These are phyloP conservation scores for Conus betulinus DNA, from an alignment of 1,140 invertebrate species.

Conservation along the genomic window DNA sequence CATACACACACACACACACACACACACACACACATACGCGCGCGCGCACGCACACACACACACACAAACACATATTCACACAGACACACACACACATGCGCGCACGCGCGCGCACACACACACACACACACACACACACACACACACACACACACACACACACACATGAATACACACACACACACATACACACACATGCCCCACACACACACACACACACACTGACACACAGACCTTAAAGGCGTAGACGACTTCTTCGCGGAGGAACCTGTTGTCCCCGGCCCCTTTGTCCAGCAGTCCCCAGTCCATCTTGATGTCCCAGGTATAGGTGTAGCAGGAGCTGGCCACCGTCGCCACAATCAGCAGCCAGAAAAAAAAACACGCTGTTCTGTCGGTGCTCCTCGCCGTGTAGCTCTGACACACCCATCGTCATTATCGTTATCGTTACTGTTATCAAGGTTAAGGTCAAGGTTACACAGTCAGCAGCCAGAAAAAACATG, in stretches of 20 bases:
- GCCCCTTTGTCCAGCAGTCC: constrained; percentile 93
- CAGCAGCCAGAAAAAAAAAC: constrained; percentile 75
- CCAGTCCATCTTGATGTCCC: constrained; percentile 99
- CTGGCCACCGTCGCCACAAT: constrained; percentile 83
- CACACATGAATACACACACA: too few relatives aligned
- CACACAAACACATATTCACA: too few relatives aligned
- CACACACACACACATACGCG: too few relatives aligned
- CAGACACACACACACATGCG: not conserved
- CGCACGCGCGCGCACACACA: too few relatives aligned
- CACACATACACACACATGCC: too few relatives aligned
- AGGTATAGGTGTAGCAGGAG: constrained; percentile 91
- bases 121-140: too few relatives aligned
- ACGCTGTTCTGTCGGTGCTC: constrained; percentile 58
- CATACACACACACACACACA: too few relatives aligned
- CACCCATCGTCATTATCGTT: constrained; percentile 41
- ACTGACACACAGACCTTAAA: constrained; percentile 69
- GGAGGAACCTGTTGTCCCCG: constrained; percentile 85
- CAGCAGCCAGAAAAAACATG: constrained; percentile 73
- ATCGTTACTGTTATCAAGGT: constrained; percentile 46
- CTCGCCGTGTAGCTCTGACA: constrained; percentile 67
- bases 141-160: too few relatives aligned
- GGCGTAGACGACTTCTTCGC: constrained; percentile 83
- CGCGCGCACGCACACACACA: not conserved
- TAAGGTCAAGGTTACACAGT: constrained; percentile 60
- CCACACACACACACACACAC: not conserved